Base-by-base conservation (phyloP, 2,888 invertebrate species). In the Apantesis nais region DNA sequence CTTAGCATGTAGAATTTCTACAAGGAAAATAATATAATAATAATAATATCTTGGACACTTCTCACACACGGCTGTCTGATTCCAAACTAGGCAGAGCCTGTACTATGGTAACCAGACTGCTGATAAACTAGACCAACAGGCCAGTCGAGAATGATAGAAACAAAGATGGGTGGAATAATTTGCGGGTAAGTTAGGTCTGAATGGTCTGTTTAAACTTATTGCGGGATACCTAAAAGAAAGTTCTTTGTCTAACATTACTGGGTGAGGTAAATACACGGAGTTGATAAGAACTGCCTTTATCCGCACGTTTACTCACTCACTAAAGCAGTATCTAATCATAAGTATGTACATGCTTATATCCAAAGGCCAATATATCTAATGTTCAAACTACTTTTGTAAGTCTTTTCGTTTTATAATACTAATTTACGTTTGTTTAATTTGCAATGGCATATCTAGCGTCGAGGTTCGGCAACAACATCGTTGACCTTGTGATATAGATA, bases 241-340 rank as follows among this genome's bases (percentile, higher is more conserved):
- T 85, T 85, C 78, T 80, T 80, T 79, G 81, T 78, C 75, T 77
- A 74, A 71, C 71, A 72, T 76, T 74, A 76, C 78, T 80, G 71
- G 75, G 79, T 75, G 76, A 79, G 77, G 82, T 78, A 79, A 78
- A 76, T 74, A 74, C 60, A 64, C 68, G 74, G 48, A 14, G 79
- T 75, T 83, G 92, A 91, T 92, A 92, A 91, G 83, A 85, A 81
- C 72, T 78, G 80, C 90, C 88, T 90, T 88, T 90, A 91, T 87
- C 88, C 90, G 88, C 92, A 92, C 91, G 91, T 90, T 90, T 89
- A 86, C 79, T 84, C 86, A 86, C 88, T 88, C 85, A 88, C 90
- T 81, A 85, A 81, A 73, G 72, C 73, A 74, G 81, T 85, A 85
- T 87, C 85, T 87, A 85, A 86, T 85, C 84, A 78, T 78, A 70